Base-by-base conservation (phyloP, 2,797 vertebrate genomes). In the Danio tinwini region DNA sequence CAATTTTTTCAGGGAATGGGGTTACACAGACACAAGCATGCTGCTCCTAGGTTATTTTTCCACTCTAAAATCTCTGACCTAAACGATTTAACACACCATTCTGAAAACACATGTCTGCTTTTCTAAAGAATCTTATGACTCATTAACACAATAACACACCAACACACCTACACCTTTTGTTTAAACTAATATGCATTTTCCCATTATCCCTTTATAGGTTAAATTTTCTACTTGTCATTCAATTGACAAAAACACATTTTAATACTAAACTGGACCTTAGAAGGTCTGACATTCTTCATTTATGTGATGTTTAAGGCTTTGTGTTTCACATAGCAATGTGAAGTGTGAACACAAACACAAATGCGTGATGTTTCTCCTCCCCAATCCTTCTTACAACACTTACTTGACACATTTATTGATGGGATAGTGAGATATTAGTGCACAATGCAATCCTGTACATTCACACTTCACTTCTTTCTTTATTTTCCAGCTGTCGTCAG, bases 1-100 rank as follows among this genome's bases (percentile, higher is more conserved):
- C 2, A 7, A 42, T n/a, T 42, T 71, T 42, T 42, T 55, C 37
- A 42, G 11, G 11, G 29, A 69, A 69, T 11, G 9, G 6, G 50
- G 16, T 55, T 29, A 70, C n/a, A 49, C 9, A 47, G 44, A 62
- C 29, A 61, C 45, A 50, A 17, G 9, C 67, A 13, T 40, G 49
- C 10, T 71, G 29, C n/a, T 75, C 45, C 47, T 21, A 59, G 2
- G 17, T 64, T 44, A 64, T 75, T 44, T 63, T 56, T 72, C 52
- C 39, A 21, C 17, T 21, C 8, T 56, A 50, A 56, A 21, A 72
- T 56, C 69, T 14, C 1, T 40, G 37, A 40, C 4, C 12, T 70
- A 53, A 53, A 40, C 11, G 11, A 61, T 74, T 49, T 17, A 19
- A 50, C 45, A 76, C 5, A 0, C 12, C 8, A 53, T 53, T 10